Percentiles rank a stretch among this genome's conserved stretches.
Evolutionary conservation across 1,140 invertebrate genomes (phyloP).

Genomic region (Antheraea pernyi): DNA sequence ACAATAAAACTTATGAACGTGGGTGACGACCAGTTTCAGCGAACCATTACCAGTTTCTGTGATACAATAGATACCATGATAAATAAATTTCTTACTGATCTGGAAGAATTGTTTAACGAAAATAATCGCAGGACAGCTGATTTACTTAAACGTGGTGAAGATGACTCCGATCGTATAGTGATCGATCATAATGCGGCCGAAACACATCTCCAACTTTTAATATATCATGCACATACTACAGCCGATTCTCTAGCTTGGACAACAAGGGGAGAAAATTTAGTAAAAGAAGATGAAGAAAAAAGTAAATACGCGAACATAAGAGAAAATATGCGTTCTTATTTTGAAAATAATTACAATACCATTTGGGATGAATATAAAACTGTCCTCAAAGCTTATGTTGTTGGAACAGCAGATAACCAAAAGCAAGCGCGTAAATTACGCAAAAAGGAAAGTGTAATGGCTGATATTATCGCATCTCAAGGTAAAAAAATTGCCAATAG

Average conservation of each 20-base stretch:
- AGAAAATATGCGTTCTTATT: slow-evolving; percentile 59
- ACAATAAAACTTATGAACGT: slow-evolving; percentile 53
- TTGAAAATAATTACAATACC: slow-evolving; percentile 59
- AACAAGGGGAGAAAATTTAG: slow-evolving; percentile 64
- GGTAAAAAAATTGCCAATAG: slow-evolving; percentile 66
- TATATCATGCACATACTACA: slow-evolving; percentile 60
- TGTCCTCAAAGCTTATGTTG: slow-evolving; percentile 60
- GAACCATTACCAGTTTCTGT: slow-evolving; percentile 65
- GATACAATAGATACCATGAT: slow-evolving; percentile 66
- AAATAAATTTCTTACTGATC: slow-evolving; percentile 60
- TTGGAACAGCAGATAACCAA: slow-evolving; percentile 62
- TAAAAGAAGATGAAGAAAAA: slow-evolving; percentile 67
- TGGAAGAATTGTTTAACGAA: slow-evolving; percentile 52
- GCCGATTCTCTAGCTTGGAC: slow-evolving; percentile 62
- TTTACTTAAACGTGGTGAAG: slow-evolving; percentile 50
- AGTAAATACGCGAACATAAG: slow-evolving; percentile 53
- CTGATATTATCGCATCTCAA: slow-evolving; percentile 69
- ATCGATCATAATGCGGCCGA: slow-evolving; percentile 62
- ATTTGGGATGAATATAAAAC: slow-evolving; percentile 69
- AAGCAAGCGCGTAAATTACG: slow-evolving; percentile 62
- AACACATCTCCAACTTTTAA: slow-evolving; percentile 60
- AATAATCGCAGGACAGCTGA: slow-evolving; percentile 51
- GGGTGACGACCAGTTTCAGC: slow-evolving; percentile 67
- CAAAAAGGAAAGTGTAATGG: slow-evolving; percentile 70
- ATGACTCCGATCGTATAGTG: slow-evolving; percentile 42